phyloP scores from a whole-genome alignment of 2,113 vertebrate species.

The Grammomys dolichurus region DNA sequence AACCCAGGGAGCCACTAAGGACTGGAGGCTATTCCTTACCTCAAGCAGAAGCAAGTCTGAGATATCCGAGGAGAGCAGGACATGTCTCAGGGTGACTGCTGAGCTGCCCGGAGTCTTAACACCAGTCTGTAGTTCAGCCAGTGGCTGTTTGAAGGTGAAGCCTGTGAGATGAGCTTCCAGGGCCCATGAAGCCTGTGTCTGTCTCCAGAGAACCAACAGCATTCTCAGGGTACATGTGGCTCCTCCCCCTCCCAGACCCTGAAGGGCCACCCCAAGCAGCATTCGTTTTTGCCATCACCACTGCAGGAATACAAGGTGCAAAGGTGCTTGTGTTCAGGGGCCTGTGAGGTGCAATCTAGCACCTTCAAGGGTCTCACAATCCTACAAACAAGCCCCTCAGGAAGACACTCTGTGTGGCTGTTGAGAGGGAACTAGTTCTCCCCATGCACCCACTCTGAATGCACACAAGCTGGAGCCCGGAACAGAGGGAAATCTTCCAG shows the following conservation, averaged over 20 bases:
- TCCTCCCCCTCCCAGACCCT: background rate
- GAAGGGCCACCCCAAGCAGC: background rate
- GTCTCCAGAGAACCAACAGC: background rate
- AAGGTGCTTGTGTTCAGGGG: background rate
- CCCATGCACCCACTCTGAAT: fast-evolving
- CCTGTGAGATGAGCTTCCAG: too few relatives aligned
- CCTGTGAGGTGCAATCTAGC: background rate
- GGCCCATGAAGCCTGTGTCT: background rate
- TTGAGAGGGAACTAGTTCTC: background rate
- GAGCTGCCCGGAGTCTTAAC: background rate
- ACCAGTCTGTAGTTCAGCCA: too few relatives aligned
- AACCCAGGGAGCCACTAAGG: background rate
- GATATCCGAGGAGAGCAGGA: background rate
- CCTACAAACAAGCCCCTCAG: too few relatives aligned
- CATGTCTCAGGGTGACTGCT: background rate
- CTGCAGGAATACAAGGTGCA: too few relatives aligned
- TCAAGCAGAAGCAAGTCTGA: background rate
- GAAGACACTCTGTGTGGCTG: background rate
- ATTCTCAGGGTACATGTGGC: background rate
- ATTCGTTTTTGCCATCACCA: background rate
- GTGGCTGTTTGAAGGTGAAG: background rate
- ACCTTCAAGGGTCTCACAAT: background rate
- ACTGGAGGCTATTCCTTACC: fast-evolving
- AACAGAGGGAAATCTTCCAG: too few relatives aligned
- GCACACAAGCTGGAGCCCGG: fast-evolving